phyloP scores from a whole-genome alignment of 2,888 invertebrate species.

The Lithophane semibrunnea region DNA sequence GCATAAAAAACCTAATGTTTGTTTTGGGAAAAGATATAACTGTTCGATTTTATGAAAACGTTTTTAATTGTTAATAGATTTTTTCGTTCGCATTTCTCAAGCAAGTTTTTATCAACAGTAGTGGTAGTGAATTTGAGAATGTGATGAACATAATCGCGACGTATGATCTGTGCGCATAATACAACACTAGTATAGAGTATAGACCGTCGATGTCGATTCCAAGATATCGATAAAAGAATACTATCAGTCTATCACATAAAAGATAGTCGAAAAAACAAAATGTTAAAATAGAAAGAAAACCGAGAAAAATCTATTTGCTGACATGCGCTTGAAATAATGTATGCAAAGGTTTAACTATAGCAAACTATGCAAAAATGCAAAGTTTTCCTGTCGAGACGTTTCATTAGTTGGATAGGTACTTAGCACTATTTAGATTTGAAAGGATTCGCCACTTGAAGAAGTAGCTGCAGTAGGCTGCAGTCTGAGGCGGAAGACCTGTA shows the following conservation, averaged over 20 bases:
- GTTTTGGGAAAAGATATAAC: constrained; percentile 31
- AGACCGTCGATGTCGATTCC: constrained; percentile 1
- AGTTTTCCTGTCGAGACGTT: not conserved
- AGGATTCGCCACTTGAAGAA: not conserved
- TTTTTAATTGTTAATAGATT: constrained; percentile 28
- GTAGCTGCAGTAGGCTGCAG: not conserved
- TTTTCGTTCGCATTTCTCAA: constrained; percentile 39
- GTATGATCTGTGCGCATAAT: not conserved
- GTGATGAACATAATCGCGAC: constrained; percentile 35
- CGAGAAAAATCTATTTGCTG: no score
- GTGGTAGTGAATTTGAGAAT: constrained; percentile 47
- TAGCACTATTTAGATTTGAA: not conserved
- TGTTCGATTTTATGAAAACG: constrained; percentile 30
- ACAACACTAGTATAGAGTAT: constrained; percentile 22
- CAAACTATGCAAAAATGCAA: not conserved
- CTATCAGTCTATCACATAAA: no score
- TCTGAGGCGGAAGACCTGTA: no score
- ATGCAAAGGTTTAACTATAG: not conserved
- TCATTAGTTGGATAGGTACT: not conserved
- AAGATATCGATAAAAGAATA: not conserved
- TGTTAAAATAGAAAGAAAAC: not conserved
- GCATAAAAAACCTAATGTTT: constrained; percentile 46
- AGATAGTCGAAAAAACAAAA: not conserved
- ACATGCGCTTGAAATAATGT: not conserved
- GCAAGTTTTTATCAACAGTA: constrained; percentile 47